Evolutionary conservation across 1,140 invertebrate genomes (phyloP), one percentile per base, ranked within the genome.

Genomic region (Zophobas morio): DNA sequence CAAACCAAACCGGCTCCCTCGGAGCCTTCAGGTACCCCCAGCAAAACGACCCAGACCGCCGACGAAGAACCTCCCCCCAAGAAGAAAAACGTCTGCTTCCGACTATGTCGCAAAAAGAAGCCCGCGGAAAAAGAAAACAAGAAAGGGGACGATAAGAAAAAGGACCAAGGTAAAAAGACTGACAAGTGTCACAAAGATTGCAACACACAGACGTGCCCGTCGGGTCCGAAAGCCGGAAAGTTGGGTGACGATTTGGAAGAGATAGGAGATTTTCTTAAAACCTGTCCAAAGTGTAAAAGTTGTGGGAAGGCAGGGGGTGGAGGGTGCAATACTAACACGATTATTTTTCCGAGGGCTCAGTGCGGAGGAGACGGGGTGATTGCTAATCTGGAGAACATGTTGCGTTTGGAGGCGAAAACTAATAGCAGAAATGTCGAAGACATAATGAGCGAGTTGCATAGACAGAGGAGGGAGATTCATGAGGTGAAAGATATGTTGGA

Each of bases 291-390:
- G 6, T 51, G 49, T 20, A 51, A 51, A 5, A 8, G 3, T 3
- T 51, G 49, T 20, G n/a, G n/a, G 2, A 20, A 20, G n/a, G n/a
- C 49, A 1, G 57, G 57, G 0, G 60, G 60, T 2, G 60, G 60
- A 32, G 53, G 53, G 0, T 66, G 60, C n/a, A 66, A 66, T 20
- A 66, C 60, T 5, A 54, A 73, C 36, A 73, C 71, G 1, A 56
- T 73, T 1, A 73, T 54, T 39, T 34, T 73, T 2, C 71, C 71
- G n/a, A 8, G 60, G 1, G 60, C 40, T 39, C 36, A 63, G 32
- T 20, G n/a, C 2, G n/a, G 39, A 20, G 60, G 32, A 1, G 32
- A 36, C 40, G 37, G 51, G 20, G 49, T 33, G 1, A 33, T 73
- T 6, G 51, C 49, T 5, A 73, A 54, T n/a, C 33, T 73, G 47